Evolutionary conservation across 1,140 invertebrate genomes (phyloP).

Genomic region (Drosophila bocqueti): DNA sequence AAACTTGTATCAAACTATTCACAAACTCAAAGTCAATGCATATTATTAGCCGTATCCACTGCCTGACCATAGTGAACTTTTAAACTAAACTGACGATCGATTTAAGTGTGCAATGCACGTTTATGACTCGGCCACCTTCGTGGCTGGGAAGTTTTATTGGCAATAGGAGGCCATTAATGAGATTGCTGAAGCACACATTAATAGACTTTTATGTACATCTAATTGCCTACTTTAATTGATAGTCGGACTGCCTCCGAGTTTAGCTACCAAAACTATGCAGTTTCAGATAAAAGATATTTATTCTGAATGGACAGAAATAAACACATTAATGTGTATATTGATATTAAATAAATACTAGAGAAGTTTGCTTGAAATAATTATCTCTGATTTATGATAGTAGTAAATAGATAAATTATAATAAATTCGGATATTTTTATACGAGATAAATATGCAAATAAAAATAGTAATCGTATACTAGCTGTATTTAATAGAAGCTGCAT

Average conservation of each 20-base stretch:
- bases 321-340: neutral
- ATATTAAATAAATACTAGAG: neutral
- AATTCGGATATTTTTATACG: neutral
- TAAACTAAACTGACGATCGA: conserved; percentile 20
- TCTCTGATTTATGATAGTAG: neutral
- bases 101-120: conserved; percentile 56
- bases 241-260: neutral
- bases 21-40: conserved; percentile 42
- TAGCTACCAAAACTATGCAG: neutral
- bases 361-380: neutral
- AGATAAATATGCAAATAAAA: neutral
- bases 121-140: conserved; percentile 37
- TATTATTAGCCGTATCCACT: conserved; percentile 28
- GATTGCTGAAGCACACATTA: conserved; percentile 38
- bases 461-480: no score
- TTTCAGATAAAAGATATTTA: neutral
- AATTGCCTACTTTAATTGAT: conserved; percentile 47
- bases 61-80: conserved; percentile 9
- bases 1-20: conserved; percentile 32
- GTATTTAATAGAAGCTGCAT: no score
- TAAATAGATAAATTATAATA: neutral
- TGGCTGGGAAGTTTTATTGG: conserved; percentile 59
- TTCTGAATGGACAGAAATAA: neutral
- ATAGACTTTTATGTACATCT: conserved; percentile 49
- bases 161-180: conserved; percentile 62